Evolutionary conservation across 1,140 invertebrate genomes (phyloP), one percentile per base, ranked within the genome.

Genomic region (Pollicipes pollicipes): DNA sequence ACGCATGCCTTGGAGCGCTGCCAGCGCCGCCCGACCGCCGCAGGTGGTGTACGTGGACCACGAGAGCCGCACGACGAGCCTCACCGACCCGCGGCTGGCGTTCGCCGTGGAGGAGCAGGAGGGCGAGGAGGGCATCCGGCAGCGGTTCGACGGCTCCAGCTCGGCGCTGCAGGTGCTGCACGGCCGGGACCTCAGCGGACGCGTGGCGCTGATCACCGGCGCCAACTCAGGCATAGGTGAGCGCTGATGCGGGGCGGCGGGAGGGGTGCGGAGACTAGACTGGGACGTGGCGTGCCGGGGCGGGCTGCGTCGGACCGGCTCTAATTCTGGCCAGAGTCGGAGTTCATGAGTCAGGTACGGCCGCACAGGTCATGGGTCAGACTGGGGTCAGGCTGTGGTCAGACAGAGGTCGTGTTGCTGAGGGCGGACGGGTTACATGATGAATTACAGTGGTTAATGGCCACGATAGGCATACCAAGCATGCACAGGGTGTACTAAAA

Each of bases 221-320:
- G 89, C 88, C 6, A 97, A 93, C 82, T 84, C 84, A 76, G 95
- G 95, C 30, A 97, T 98, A 77, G 94, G 86, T 88, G 75, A 76
- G 75, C 71, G 70, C 66, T 10, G 6, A 35, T 6, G 35, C 6
- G 35, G n/a, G n/a, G n/a, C n/a, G n/a, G n/a, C n/a, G n/a, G n/a
- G n/a, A n/a, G n/a, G n/a, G n/a, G n/a, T n/a, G n/a, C n/a, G n/a
- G n/a, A n/a, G n/a, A n/a, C n/a, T n/a, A n/a, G n/a, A n/a, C n/a
- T n/a, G n/a, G n/a, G n/a, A n/a, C n/a, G n/a, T n/a, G n/a, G n/a
- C n/a, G n/a, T n/a, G n/a, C n/a, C n/a, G n/a, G n/a, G n/a, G n/a
- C n/a, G n/a, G n/a, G n/a, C n/a, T n/a, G n/a, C n/a, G n/a, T n/a
- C n/a, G n/a, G n/a, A n/a, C n/a, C n/a, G n/a, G n/a, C n/a, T n/a